Evolutionary conservation across 2,888 invertebrate species (phyloP), one percentile per base, ranked within the genome.

Genomic region (Anarsia innoxiella): DNA sequence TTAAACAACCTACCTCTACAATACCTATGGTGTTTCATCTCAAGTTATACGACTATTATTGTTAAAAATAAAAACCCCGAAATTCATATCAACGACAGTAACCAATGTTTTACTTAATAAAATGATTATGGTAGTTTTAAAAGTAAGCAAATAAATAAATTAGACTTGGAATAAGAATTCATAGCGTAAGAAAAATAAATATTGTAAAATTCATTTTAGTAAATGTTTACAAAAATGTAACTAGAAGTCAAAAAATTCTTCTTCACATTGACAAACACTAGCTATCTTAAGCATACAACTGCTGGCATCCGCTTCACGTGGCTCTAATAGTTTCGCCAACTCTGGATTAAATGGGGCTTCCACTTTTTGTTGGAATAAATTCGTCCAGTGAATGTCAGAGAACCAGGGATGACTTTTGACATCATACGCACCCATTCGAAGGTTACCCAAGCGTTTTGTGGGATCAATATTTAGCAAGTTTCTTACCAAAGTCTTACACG

Each of bases 381-480:
- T 86, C 42, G 90, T 86, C 95, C 96, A 98, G 64, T 95, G 90
- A 1, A 89, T 89, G 2, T 89, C 88, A 33, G 87, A 80, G 63
- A 97, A 98, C 96, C 97, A 99, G 36, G 86, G 86, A 70, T 97
- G 96, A 39, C 86, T 88, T 75, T 97, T 97, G 46, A 99, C 95
- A 69, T 98, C 97, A 58, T 88, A 90, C 4, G 92, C 90, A 12
- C 96, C 97, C 49, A 91, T 90, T 70, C 93, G 93, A 42, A 97
- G 83, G 64, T 95, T 95, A 14, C 98, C 98, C 67, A 85, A 95
- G 35, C 96, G 90, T 45, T 74, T 80, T 9, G 55, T 56, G 0
- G 75, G 65, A 43, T 83, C 75, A 2, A 67, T 59, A 48, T 94
- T 92, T 12, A 97, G 71, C 30, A 97, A 84, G 64, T 93, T 91